Conservation (phyloP, 2,797 vertebrate species). For the Enteromius paludinosus region DNA sequence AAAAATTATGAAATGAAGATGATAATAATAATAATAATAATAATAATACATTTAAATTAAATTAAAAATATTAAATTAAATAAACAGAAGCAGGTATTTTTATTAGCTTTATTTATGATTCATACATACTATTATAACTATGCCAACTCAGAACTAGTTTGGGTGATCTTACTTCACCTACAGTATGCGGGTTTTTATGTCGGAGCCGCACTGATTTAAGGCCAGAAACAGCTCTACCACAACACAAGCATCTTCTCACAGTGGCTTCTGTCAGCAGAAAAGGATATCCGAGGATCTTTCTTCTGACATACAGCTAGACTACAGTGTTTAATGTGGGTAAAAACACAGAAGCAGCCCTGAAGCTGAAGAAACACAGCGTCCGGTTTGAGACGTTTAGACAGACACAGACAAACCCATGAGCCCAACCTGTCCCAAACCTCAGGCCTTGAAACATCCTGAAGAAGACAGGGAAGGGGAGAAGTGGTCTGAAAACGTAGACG, state of each 20-base stretch:
- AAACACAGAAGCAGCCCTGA: too few relatives aligned
- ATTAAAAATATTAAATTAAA: not conserved
- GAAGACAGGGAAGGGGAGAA: conserved; percentile 42
- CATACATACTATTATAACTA: not conserved
- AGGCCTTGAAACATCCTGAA: conserved; percentile 46
- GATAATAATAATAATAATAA: too few relatives aligned
- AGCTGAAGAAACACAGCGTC: not conserved
- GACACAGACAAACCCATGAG: not conserved
- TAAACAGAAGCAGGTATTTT: not conserved
- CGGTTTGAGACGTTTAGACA: not conserved
- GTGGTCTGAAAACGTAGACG: conserved; percentile 29
- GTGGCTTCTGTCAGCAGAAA: not conserved
- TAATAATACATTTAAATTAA: not conserved
- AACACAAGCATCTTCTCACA: not conserved
- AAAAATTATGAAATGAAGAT: too few relatives aligned
- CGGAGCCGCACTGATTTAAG: not conserved
- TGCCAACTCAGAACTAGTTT: not conserved
- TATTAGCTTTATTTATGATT: not conserved
- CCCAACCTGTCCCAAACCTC: conserved; percentile 45
- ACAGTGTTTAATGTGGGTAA: too few relatives aligned
- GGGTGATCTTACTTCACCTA: not conserved
- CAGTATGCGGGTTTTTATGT: not conserved
- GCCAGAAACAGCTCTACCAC: not conserved
- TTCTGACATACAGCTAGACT: not conserved
- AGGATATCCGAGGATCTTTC: not conserved